phyloP scores from a whole-genome alignment of 2,113 vertebrate genomes.

The Arizona elegans region DNA sequence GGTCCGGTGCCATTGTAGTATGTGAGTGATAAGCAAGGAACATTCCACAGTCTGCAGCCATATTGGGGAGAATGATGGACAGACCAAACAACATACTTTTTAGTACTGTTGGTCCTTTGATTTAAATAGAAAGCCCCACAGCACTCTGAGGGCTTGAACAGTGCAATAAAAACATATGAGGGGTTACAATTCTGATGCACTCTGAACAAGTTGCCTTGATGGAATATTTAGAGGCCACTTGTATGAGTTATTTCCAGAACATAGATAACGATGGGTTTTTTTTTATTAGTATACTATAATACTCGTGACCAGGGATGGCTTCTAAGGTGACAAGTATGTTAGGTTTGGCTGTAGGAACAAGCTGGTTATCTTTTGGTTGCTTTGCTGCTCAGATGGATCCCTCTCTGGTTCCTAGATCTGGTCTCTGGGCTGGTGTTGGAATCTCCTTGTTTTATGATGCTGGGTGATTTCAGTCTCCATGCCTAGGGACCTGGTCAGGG shows the following conservation, averaged over 20 bases:
- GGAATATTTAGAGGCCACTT: background rate
- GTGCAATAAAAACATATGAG: background rate
- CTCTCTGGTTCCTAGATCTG: background rate
- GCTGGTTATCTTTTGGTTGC: background rate
- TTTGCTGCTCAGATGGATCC: background rate
- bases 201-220: background rate
- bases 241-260: background rate
- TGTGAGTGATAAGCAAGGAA: too few relatives aligned
- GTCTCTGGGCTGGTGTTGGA: background rate
- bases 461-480: background rate
- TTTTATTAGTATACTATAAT: background rate
- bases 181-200: background rate
- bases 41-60: background rate
- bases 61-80: background rate
- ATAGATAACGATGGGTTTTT: background rate
- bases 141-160: background rate
- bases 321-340: background rate
- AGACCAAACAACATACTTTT: background rate
- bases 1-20: background rate
- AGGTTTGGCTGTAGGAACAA: background rate
- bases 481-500: background rate
- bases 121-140: background rate
- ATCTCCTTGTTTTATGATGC: background rate
- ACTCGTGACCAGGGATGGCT: background rate
- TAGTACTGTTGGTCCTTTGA: background rate